Evolutionary conservation across 2,888 invertebrate genomes (phyloP).

Genomic region (Cephalotes varians): DNA sequence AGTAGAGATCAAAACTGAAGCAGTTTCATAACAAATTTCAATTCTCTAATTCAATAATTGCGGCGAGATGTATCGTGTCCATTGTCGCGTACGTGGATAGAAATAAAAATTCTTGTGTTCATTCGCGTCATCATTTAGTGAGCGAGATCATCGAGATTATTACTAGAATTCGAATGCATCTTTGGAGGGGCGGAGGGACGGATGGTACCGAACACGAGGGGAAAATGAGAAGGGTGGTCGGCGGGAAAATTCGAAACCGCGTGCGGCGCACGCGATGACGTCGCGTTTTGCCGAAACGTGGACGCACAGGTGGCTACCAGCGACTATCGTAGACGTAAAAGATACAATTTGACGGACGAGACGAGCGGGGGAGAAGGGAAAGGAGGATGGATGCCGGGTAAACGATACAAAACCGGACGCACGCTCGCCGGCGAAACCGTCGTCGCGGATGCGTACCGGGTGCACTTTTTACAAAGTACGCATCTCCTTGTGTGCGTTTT

Average conservation of each 20-base stretch:
- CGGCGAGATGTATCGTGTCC: neutral
- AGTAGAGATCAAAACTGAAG: slow-evolving; percentile 15
- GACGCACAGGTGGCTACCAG: slow-evolving; percentile 67
- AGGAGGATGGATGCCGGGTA: neutral
- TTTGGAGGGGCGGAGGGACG: slow-evolving; percentile 9
- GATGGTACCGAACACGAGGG: slow-evolving; percentile 4
- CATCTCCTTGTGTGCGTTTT: neutral
- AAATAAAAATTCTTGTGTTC: neutral
- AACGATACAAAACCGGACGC: slow-evolving; percentile 14
- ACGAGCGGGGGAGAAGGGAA: neutral
- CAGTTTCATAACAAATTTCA: neutral
- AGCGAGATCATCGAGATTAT: slow-evolving; percentile 4
- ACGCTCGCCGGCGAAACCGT: slow-evolving; percentile 8
- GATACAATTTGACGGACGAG: slow-evolving; percentile 15
- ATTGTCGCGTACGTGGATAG: neutral
- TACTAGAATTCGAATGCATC: neutral
- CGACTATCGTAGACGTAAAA: slow-evolving; percentile 29
- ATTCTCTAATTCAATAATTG: neutral
- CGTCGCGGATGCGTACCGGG: neutral
- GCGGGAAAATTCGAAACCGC: slow-evolving; percentile 79
- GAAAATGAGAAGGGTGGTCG: slow-evolving; percentile 58
- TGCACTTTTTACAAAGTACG: neutral
- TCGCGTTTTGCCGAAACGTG: slow-evolving; percentile 72
- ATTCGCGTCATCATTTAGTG: too few relatives aligned
- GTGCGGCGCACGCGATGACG: slow-evolving; percentile 68